These are phyloP conservation scores for Alosa alosa DNA, from an alignment of 2,113 vertebrate genomes.

Conservation along the genomic window DNA sequence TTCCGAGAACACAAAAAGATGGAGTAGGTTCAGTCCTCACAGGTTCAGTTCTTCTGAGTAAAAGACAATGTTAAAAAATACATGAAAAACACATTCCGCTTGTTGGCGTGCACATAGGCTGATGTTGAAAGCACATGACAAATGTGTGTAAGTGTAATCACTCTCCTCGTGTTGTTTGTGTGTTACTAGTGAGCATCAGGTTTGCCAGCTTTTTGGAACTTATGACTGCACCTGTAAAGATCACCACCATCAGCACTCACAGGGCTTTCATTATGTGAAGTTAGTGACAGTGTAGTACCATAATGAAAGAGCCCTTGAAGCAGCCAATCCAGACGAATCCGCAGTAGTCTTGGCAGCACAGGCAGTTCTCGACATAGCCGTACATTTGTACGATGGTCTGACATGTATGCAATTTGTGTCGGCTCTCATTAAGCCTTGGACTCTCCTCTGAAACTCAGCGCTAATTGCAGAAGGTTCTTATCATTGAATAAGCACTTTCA, in stretches of 20 bases:
- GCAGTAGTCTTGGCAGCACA: not conserved
- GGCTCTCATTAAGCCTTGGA: not conserved
- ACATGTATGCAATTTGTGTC: not conserved
- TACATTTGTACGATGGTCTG: not conserved
- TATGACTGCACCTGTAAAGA: conserved; percentile 39
- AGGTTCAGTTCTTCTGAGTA: not conserved
- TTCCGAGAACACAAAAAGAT: not conserved
- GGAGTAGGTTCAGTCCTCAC: not conserved
- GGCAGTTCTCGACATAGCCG: not conserved
- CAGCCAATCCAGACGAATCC: not conserved
- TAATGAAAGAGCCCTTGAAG: conserved; percentile 38
- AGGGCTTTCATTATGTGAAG: conserved; percentile 44
- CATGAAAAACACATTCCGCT: too few relatives aligned
- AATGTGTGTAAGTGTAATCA: not conserved
- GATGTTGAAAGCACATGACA: not conserved
- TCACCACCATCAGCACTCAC: conserved; percentile 32
- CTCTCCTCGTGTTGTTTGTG: not conserved
- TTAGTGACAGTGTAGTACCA: conserved; percentile 39
- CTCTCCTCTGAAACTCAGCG: not conserved
- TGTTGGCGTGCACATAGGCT: too few relatives aligned
- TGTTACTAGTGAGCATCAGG: not conserved
- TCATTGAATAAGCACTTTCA: not conserved
- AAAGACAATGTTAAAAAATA: not conserved
- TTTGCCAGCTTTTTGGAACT: conserved; percentile 28
- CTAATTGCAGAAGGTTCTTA: not conserved